Percentiles rank a stretch among this genome's conserved stretches.
These are phyloP conservation scores for Acanthochromis polyacanthus DNA, from an alignment of 2,113 vertebrate genomes.

Conservation along the genomic window DNA sequence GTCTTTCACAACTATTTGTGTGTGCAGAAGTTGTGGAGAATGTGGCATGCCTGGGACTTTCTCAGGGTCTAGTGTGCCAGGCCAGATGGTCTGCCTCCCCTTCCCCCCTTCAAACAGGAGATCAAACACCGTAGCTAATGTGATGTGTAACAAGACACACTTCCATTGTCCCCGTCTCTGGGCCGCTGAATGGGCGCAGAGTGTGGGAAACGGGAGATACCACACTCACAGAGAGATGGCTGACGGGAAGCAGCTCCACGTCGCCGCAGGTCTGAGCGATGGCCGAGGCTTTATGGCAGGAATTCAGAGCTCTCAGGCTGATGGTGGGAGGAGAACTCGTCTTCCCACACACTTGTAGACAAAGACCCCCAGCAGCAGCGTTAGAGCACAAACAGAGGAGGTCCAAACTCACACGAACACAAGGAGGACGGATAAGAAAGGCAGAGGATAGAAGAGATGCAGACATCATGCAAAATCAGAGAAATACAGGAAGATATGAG, in stretches of 20 bases:
- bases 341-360: slow-evolving; percentile 77
- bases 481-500: no score
- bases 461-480: no score
- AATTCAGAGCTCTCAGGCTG: slow-evolving; percentile 66
- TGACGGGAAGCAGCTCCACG: slow-evolving; percentile 76
- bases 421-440: slow-evolving; percentile 35
- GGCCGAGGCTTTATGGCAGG: slow-evolving; percentile 77
- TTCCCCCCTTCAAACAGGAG: slow-evolving; percentile 81
- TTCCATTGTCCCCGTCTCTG: slow-evolving; percentile 87
- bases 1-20: slow-evolving; percentile 77
- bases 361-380: slow-evolving; percentile 66
- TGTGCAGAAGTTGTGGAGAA: slow-evolving; percentile 67
- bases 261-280: slow-evolving; percentile 63
- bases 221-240: slow-evolving; percentile 88
- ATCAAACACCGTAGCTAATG: slow-evolving; percentile 91
- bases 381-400: slow-evolving; percentile 55
- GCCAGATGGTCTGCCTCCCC: slow-evolving; percentile 88
- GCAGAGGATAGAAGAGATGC: neutral
- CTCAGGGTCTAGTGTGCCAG: slow-evolving; percentile 81
- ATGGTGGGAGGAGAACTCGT: slow-evolving; percentile 73
- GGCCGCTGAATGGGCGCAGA: slow-evolving; percentile 85
- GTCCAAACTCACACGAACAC: slow-evolving; percentile 61
- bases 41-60: slow-evolving; percentile 75
- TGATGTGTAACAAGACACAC: slow-evolving; percentile 94
- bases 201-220: slow-evolving; percentile 92